Percentiles rank a stretch among this genome's conserved stretches.
Evolutionary conservation across 2,888 invertebrate species (phyloP).

Genomic region (Macaria notata): DNA sequence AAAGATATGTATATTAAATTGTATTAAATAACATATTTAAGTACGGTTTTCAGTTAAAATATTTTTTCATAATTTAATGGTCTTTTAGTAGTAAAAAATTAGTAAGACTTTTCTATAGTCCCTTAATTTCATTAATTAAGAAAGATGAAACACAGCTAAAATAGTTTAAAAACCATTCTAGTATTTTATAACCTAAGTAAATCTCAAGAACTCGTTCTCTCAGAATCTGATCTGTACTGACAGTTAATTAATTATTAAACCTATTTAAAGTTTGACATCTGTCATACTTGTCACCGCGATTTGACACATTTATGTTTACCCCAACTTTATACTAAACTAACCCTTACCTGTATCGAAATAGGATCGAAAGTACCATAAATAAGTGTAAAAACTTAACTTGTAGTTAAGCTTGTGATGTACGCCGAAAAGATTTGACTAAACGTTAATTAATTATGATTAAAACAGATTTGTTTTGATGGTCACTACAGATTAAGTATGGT

Average conservation of each 20-base stretch:
- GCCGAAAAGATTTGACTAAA: constrained; percentile 39
- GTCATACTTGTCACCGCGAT: constrained; percentile 58
- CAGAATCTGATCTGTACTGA: constrained; percentile 41
- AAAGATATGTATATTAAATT: too few relatives aligned
- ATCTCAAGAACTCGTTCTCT: too few relatives aligned
- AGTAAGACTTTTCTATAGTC: too few relatives aligned
- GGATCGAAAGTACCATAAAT: neutral
- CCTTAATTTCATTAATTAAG: too few relatives aligned
- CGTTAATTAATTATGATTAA: constrained; percentile 45
- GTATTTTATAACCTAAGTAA: too few relatives aligned
- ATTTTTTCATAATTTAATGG: too few relatives aligned
- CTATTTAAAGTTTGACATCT: constrained; percentile 61
- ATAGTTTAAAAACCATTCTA: too few relatives aligned
- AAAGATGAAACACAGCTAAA: too few relatives aligned
- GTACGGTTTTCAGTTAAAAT: too few relatives aligned
- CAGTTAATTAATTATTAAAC: constrained; percentile 66
- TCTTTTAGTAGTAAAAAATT: too few relatives aligned
- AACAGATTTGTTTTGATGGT: constrained; percentile 40
- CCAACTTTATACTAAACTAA: neutral
- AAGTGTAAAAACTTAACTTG: neutral
- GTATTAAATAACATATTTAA: too few relatives aligned
- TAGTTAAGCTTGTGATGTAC: constrained; percentile 34
- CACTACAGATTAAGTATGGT: constrained; percentile 9
- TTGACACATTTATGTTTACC: constrained; percentile 2
- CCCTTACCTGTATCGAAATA: neutral